Evolutionary conservation across 1,140 invertebrate genomes (phyloP), one percentile per base, ranked within the genome.

Genomic region (Catajapyx aquilonaris): DNA sequence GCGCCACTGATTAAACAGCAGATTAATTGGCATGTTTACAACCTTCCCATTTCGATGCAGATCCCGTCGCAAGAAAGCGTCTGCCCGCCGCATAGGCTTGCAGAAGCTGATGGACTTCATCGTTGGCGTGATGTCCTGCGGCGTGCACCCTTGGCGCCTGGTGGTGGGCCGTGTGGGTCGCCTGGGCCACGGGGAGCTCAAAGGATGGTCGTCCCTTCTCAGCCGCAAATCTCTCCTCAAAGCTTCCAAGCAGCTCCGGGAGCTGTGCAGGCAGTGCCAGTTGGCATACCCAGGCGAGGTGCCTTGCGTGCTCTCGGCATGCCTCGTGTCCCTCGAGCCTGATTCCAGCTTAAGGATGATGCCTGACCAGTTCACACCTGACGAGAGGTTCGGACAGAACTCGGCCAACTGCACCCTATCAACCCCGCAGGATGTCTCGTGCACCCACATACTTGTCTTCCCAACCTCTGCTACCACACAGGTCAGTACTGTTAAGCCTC

Each of bases 391-490:
- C 59, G 81, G 75, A 43, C 80, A 81, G 56, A 73, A 73, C 42
- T 79, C 75, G 34, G 78, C 78, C 51, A 74, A 85, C 59, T 75
- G 76, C 54, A 73, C 80, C 45, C 64, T 90, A 37, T 83, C 79
- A 34, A 91, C 86, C 33, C 85, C 85, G 4, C 75, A 90, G 47
- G 90, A 97, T 62, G 84, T 91, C 34, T 85, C 85, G 34, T 87
- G 84, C 52, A 98, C 93, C 34, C 94, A 99, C 56, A 97, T 99
- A 45, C 70, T 98, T 40, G 93, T 97, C 41, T 98, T 98, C 62
- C 94, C 94, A 33, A 98, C 88, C 5, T 95, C 88, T 38, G 88
- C 93, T 20, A 90, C 85, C 21, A 88, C 87, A 38, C 84, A 88
- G 71, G 83, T 86, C 61, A 51, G 48, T n/a, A 32, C n/a, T 22